phyloP scores from a whole-genome alignment of 2,113 vertebrate species.

The Pipra filicauda region DNA sequence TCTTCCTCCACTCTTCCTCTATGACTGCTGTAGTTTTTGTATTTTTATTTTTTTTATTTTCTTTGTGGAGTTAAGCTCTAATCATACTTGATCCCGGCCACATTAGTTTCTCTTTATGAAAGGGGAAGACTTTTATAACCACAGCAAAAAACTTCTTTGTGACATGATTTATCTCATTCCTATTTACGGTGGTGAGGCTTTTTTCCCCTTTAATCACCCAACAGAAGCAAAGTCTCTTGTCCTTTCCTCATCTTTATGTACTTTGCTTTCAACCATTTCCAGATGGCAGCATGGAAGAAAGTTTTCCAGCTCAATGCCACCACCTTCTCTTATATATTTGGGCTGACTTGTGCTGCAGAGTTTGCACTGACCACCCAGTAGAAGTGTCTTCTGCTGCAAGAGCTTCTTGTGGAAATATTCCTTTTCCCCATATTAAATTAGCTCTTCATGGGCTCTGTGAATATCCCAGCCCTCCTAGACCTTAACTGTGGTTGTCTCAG shows the following conservation, averaged over 20 bases:
- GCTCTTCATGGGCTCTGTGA: not conserved
- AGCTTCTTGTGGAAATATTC: not conserved
- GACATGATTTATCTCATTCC: conserved; percentile 4
- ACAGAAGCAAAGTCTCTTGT: conserved; percentile 40
- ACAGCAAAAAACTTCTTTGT: conserved; percentile 9
- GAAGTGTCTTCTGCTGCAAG: not conserved
- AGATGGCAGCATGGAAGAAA: conserved; percentile 30
- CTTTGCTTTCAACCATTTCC: conserved; percentile 40
- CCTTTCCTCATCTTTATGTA: conserved; percentile 12
- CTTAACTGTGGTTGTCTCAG: not conserved
- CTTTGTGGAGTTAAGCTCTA: not conserved
- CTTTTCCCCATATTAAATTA: not conserved
- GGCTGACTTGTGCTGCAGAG: not conserved
- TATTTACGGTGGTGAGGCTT: conserved; percentile 2
- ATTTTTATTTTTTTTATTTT: conserved; percentile 47
- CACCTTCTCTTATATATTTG: not conserved
- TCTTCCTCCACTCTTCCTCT: conserved; percentile 32
- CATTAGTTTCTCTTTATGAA: not conserved
- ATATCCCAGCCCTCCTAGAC: not conserved
- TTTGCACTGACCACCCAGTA: not conserved
- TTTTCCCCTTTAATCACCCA: conserved; percentile 31
- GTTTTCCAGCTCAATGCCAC: not conserved
- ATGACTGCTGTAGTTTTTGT: not conserved
- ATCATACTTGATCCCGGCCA: not conserved
- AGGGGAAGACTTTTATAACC: not conserved